Conservation (phyloP, 2,797 vertebrate species). For the Coregonus ussuriensis region DNA sequence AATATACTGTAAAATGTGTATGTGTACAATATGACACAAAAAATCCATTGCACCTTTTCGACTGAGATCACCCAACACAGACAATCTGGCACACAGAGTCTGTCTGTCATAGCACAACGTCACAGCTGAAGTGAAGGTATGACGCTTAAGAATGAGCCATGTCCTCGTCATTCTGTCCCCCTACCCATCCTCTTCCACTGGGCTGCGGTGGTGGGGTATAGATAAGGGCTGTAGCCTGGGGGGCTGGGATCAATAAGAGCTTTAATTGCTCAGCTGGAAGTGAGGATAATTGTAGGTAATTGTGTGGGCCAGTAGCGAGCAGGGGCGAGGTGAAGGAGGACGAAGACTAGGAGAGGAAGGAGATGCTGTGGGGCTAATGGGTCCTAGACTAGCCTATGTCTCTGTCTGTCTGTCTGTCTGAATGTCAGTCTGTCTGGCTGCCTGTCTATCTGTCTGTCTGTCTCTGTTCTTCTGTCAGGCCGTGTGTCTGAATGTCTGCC, state of each 20-base stretch:
- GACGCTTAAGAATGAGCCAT: background rate
- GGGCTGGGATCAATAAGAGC: constrained; percentile 72
- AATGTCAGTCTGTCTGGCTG: background rate
- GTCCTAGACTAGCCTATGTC: background rate
- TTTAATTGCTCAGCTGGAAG: constrained; percentile 76
- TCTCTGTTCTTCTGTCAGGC: too few relatives aligned
- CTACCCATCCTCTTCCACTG: constrained; percentile 35
- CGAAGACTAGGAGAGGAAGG: background rate
- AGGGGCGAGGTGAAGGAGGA: constrained; percentile 42
- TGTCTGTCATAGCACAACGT: background rate
- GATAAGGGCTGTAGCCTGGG: constrained; percentile 62
- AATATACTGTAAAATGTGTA: too few relatives aligned
- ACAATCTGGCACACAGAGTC: background rate
- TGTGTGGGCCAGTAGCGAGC: constrained; percentile 58
- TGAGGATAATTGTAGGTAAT: constrained; percentile 79
- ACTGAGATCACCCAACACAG: background rate
- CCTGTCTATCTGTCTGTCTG: background rate
- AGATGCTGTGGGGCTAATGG: constrained; percentile 20
- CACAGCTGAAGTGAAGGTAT: background rate
- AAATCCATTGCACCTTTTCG: background rate
- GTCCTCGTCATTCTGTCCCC: constrained; percentile 27
- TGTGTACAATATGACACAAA: background rate
- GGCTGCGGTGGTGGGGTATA: constrained; percentile 48
- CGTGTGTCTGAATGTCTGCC: background rate
- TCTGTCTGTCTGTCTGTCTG: background rate